Base-by-base conservation (phyloP, 2,113 vertebrate genomes). In the Odocoileus hemionus region DNA sequence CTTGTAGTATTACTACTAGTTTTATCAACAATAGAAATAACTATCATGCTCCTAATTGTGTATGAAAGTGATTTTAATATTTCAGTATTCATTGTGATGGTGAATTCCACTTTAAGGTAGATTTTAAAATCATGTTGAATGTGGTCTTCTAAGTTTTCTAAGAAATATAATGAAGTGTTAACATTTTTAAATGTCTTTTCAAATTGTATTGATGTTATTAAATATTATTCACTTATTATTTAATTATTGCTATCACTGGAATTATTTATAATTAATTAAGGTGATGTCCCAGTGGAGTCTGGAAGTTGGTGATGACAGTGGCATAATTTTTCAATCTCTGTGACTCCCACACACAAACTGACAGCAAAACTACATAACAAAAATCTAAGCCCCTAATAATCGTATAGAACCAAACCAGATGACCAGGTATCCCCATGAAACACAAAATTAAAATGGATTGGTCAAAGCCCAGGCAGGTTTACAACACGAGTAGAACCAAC, bases 11-110 rank as follows among this genome's bases (percentile, higher is more conserved):
- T 76, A 57, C 33, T 87, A 95, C 15, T 88, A 94, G 86, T 84
- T 96, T 67, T 76, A 85, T 19, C 54, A 95, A 57, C 33, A 89
- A 25, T 58, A 95, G n/a, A 93, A 96, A 91, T 90, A 96, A 23
- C 15, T 74, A 54, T 76, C 45, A 43, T 85, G 10, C 4, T 91
- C n/a, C 64, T 55, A 26, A 67, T 60, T 50, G 23, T 45, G 12
- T 39, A 54, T 80, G 28, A 55, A 58, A 90, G 74, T 45, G 3
- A 43, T 33, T 54, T 89, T 57, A 78, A 13, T 61, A 26, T 39
- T 91, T 89, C 28, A 61, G 39, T 89, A 23, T 79, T 50, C 67
- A 89, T 60, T 79, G 55, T 61, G 26, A 64, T 78, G 13, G 6
- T 88, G 33, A 55, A 11, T 74, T 45, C 26, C 86, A 83, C 14